These are phyloP conservation scores for Benthosema pterotum DNA, from an alignment of 2,797 vertebrate species.

Conservation along the genomic window DNA sequence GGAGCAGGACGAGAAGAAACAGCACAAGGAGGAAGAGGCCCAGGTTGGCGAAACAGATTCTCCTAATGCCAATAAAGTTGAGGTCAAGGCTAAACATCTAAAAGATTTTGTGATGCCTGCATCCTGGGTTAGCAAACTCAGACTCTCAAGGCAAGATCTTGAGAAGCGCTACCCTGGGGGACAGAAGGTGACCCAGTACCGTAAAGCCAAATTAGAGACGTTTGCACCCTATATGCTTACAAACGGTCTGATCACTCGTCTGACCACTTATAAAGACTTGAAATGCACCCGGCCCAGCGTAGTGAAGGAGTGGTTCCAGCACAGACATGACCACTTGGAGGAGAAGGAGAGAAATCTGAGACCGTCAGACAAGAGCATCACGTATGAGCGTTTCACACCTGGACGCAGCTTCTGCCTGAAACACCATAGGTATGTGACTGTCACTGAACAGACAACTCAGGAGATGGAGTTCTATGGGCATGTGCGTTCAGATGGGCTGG, in stretches of 20 bases:
- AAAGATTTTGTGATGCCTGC: slow-evolving; percentile 81
- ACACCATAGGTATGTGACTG: slow-evolving; percentile 77
- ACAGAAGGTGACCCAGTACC: slow-evolving; percentile 81
- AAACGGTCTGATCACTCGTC: slow-evolving; percentile 81
- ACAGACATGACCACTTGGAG: slow-evolving; percentile 83
- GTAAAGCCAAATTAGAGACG: slow-evolving; percentile 83
- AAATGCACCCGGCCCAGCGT: slow-evolving; percentile 70
- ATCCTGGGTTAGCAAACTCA: slow-evolving; percentile 85
- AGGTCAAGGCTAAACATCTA: too few species aligned
- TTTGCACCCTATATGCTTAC: slow-evolving; percentile 79
- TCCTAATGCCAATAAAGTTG: too few species aligned
- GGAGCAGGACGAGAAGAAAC: slow-evolving; percentile 20
- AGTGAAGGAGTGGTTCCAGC: slow-evolving; percentile 84
- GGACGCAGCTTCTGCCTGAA: slow-evolving; percentile 77
- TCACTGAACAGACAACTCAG: slow-evolving; percentile 67
- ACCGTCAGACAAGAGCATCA: slow-evolving; percentile 61
- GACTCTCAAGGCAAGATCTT: slow-evolving; percentile 82
- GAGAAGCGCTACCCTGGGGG: slow-evolving; percentile 80
- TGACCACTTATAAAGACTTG: slow-evolving; percentile 81
- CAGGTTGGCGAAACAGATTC: too few species aligned
- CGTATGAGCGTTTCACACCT: slow-evolving; percentile 76
- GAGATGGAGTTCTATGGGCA: slow-evolving; percentile 84
- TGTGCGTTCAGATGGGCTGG: slow-evolving; percentile 75
- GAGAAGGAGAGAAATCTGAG: slow-evolving; percentile 73
- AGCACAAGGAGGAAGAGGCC: slow-evolving; percentile 19